Base-by-base conservation (phyloP, 2,888 invertebrate species). In the Caenorhabditis zanzibari region DNA sequence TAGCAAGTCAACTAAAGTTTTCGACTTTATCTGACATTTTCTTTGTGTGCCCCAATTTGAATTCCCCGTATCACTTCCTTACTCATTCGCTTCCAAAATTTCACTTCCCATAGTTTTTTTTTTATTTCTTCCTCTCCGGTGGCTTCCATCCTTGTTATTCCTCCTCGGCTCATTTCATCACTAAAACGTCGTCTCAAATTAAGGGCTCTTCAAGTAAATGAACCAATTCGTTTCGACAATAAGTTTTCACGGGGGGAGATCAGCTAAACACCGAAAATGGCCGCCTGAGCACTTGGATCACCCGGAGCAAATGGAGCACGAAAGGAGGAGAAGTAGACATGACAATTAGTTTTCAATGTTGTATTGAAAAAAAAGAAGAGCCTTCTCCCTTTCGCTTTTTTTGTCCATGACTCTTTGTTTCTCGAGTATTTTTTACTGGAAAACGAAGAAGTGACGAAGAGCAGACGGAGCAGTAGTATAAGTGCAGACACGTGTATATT, bases 291-390 rank as follows among this genome's bases (percentile, higher is more conserved):
- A 47, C 47, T 64, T 19, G 47, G 63, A 64, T 44, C 47, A 64
- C 63, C 38, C 63, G 24, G 63, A 64, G 63, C 63, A 44, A 26
- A 26, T 10, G 63, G 61, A 64, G 63, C 44, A 64, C n/a, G 14
- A 63, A 26, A 24, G 32, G 14, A 28, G n/a, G 14, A 44, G 28
- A 64, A 44, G 14, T 1, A 61, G 41, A 35, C 19, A 44, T 28
- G 63, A 64, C 63, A 64, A 64, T 64, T 64, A 64, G 63, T 64
- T 64, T 64, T 64, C 28, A 12, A 41, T 61, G 12, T 61, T n/a
- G n/a, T n/a, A 12, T 44, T 38, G n/a, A 41, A 22, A 26, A n/a
- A 44, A 19, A 64, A 28, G 47, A 64, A 47, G 47, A 44, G n/a
- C n/a, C 47, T 6, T 54, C 14, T 28, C 54, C 1, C 26, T 54